phyloP scores from a whole-genome alignment of 1,140 invertebrate species.

The Planococcus citri region DNA sequence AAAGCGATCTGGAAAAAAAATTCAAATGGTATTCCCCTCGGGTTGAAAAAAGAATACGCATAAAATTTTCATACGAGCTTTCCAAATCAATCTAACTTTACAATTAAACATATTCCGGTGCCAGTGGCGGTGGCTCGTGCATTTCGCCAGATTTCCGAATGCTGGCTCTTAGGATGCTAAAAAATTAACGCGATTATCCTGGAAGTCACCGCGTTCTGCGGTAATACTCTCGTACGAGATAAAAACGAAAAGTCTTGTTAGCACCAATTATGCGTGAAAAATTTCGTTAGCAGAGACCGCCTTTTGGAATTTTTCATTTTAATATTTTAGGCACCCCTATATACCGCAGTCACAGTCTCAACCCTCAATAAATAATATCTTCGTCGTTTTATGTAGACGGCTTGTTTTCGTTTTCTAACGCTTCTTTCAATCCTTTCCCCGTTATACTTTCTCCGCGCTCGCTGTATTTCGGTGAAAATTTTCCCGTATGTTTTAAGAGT shows the following conservation, averaged over 20 bases:
- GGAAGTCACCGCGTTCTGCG: too few relatives aligned
- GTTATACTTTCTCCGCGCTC: background rate
- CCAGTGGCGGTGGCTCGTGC: too few relatives aligned
- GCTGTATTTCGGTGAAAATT: background rate
- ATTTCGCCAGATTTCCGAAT: too few relatives aligned
- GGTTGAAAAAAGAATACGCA: background rate
- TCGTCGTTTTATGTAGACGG: conserved; percentile 17
- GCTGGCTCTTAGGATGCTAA: too few relatives aligned
- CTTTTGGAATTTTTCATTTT: background rate
- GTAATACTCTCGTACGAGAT: too few relatives aligned
- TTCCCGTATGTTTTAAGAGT: conserved; percentile 1
- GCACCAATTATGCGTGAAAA: background rate
- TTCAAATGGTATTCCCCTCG: too few relatives aligned
- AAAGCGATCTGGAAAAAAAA: background rate
- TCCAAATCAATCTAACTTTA: background rate
- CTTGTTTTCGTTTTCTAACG: conserved; percentile 18
- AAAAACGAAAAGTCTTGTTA: conserved; percentile 6
- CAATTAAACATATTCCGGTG: background rate
- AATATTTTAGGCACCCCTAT: conserved; percentile 17
- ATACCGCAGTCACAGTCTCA: conserved; percentile 11
- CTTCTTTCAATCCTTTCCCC: conserved; percentile 17
- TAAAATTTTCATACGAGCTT: background rate
- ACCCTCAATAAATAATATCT: conserved; percentile 20
- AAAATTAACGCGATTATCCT: too few relatives aligned
- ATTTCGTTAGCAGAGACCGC: background rate